Conservation (phyloP, 1,140 invertebrate genomes). For the Aphis craccivora region DNA sequence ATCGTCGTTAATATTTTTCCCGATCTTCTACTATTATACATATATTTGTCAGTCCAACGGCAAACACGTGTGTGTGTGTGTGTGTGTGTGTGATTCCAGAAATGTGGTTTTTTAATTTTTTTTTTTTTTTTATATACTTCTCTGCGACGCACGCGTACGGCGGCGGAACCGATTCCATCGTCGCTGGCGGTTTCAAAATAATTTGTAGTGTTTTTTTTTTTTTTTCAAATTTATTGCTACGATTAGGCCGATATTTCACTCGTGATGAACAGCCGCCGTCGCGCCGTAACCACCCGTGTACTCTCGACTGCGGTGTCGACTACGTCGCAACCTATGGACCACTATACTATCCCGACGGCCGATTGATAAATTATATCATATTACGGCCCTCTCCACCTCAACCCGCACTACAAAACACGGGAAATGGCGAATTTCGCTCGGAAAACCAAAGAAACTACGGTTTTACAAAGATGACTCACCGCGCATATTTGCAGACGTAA, state of each 20-base stretch:
- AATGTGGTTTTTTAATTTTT: neutral
- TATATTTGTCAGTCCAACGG: too few relatives aligned
- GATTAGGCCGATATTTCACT: neutral
- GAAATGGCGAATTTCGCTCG: neutral
- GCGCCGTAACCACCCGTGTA: neutral
- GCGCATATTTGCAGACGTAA: too few relatives aligned
- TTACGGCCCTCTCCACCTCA: neutral
- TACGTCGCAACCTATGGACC: too few relatives aligned
- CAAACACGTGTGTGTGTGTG: too few relatives aligned
- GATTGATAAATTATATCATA: neutral
- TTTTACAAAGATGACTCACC: neutral
- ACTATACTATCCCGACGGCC: neutral
- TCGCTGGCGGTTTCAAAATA: slow-evolving; percentile 1
- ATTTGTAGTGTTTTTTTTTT: neutral
- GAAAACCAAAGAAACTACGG: neutral
- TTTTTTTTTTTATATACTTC: neutral
- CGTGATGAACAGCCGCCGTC: neutral
- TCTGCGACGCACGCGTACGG: neutral
- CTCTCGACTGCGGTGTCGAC: neutral
- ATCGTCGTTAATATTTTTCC: slow-evolving; percentile 1
- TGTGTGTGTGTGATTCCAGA: neutral
- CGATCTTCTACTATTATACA: too few relatives aligned
- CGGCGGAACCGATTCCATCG: slow-evolving; percentile 23
- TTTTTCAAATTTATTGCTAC: neutral
- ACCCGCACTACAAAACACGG: too few relatives aligned